Evolutionary conservation across 2,797 vertebrate species (phyloP).

Genomic region (Hylomyscus alleni): DNA sequence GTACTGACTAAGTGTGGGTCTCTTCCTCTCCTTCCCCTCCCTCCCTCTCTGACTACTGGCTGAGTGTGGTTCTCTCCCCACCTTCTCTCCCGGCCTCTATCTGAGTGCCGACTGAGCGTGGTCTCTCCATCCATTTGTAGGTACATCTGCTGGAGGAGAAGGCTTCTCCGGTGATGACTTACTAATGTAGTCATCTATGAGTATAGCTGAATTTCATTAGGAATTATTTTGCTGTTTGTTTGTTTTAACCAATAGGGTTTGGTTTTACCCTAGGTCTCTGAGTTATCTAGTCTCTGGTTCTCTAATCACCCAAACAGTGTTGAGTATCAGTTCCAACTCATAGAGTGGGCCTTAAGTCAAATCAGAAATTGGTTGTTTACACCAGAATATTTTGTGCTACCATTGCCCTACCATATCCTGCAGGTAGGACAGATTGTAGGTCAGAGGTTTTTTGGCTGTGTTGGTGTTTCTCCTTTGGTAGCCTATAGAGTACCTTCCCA

Average conservation of each 20-base stretch:
- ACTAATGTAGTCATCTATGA: neutral
- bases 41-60: no score
- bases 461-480: neutral
- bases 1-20: neutral
- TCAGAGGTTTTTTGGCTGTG: neutral
- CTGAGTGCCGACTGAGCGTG: neutral
- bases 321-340: neutral
- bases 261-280: neutral
- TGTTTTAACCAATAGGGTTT: neutral
- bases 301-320: neutral
- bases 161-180: neutral
- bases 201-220: neutral
- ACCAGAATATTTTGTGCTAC: neutral
- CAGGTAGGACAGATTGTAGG: neutral
- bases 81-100: no score
- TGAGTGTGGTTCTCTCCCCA: no score
- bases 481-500: neutral
- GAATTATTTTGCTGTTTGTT: neutral
- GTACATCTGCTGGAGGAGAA: neutral
- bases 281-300: neutral
- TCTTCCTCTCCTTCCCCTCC: no score
- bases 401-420: neutral
- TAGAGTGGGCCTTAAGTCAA: neutral
- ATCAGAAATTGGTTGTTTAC: neutral
- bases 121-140: neutral